Evolutionary conservation across 2,797 vertebrate genomes (phyloP).

Genomic region (Meda fulgida): DNA sequence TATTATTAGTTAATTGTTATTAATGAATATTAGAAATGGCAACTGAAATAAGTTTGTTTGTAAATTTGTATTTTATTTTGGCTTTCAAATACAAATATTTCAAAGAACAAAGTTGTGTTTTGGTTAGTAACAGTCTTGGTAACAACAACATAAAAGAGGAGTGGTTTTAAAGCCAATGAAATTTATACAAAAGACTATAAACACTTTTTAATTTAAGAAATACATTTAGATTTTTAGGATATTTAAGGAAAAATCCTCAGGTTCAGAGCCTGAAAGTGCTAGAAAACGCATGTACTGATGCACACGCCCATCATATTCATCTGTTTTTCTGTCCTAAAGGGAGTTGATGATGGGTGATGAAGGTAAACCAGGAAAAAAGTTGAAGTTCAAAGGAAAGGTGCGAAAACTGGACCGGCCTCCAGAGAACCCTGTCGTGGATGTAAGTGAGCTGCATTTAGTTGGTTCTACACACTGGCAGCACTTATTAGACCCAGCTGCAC

Average conservation of each 20-base stretch:
- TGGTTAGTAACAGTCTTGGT: neutral
- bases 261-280: neutral
- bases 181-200: neutral
- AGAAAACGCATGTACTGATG: too few species aligned
- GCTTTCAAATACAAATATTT: neutral
- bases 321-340: constrained; percentile 66
- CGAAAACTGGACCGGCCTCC: constrained; percentile 90
- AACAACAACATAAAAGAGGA: neutral
- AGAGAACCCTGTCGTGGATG: constrained; percentile 93
- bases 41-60: neutral
- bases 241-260: neutral
- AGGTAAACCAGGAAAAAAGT: constrained; percentile 90
- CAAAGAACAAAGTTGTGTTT: neutral
- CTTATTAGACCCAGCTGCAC: neutral
- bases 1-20: too few species aligned
- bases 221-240: neutral
- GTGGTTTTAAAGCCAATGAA: neutral
- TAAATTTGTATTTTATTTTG: neutral
- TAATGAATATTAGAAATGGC: neutral
- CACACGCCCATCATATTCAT: neutral
- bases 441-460: constrained; percentile 72
- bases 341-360: constrained; percentile 98
- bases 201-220: neutral
- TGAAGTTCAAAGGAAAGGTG: constrained; percentile 90
- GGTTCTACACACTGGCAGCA: neutral